Base-by-base conservation (phyloP, 2,113 vertebrate genomes). In the Ifrita kowaldi region DNA sequence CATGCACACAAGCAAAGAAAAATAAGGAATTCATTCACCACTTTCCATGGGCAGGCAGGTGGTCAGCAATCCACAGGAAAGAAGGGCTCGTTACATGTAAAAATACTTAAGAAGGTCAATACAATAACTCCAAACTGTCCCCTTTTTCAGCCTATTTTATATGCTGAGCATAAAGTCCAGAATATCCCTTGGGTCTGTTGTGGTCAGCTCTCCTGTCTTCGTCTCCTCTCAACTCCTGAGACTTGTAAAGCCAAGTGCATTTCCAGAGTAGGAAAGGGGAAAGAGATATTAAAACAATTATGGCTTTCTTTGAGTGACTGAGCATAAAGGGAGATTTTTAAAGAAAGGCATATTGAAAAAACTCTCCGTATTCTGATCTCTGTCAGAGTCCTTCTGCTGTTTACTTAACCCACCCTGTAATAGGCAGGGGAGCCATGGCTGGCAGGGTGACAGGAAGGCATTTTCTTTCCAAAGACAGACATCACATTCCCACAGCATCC, bases 231-330 rank as follows among this genome's bases (percentile, higher is more conserved):
- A 68, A 0, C 8, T 39, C 41, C 47, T 67, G 47, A 71, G 42
- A 39, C 60, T 41, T 75, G 16, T 8, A 39, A 92, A 57, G n/a
- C 23, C 42, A 74, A 74, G 30, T 52, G 67, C n/a, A 33, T 71
- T 67, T 75, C 28, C 16, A 7, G 35, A 74, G 37, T 15, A 42
- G 37, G 27, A 70, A 46, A 21, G 6, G 44, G 60, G 18, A 75
- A 73, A 81, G 62, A 77, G 53, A 87, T 49, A 96, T 68, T 91
- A 91, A 96, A 96, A 96, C 95, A 96, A 97, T 97, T 90, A 89
- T 44, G 47, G 26, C 80, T 95, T 94, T 91, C 95, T 94, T 96
- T 96, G 93, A 96, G 85, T 91, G 81, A 41, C 35, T 93, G 84
- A 70, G 46, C 79, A 96, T 87, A 95, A 91, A 83, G 87, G 52